Evolutionary conservation across 1,140 invertebrate genomes (phyloP).

Genomic region (Notospermus geniculatus): DNA sequence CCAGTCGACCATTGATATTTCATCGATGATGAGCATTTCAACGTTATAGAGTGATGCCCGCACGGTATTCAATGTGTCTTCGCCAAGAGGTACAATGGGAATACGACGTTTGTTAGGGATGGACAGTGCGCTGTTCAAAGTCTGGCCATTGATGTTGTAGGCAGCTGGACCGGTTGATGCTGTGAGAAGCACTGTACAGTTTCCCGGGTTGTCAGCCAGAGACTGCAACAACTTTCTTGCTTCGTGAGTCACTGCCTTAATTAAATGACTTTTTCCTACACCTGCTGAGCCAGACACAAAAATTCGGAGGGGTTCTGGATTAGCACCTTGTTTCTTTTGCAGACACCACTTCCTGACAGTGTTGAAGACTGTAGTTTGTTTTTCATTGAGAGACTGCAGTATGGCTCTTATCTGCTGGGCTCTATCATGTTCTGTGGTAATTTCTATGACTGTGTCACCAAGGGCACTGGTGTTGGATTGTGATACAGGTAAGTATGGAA

Average conservation of each 20-base stretch:
- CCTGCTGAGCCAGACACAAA: slow-evolving; percentile 20
- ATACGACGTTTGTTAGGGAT: neutral
- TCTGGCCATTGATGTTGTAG: neutral
- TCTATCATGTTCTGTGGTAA: too few relatives aligned
- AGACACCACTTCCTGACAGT: slow-evolving; percentile 17
- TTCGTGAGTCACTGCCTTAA: slow-evolving; percentile 21
- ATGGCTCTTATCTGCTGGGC: neutral
- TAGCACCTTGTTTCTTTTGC: neutral
- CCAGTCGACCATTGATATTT: slow-evolving; percentile 25
- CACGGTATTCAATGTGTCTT: neutral
- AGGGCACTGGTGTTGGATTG: too few relatives aligned
- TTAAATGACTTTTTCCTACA: slow-evolving; percentile 22
- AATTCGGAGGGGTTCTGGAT: slow-evolving; percentile 12
- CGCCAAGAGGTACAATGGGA: neutral
- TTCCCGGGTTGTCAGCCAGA: slow-evolving; percentile 8
- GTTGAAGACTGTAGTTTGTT: slow-evolving; percentile 15
- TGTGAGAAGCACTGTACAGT: slow-evolving; percentile 9
- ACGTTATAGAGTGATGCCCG: neutral
- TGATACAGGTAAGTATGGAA: too few relatives aligned
- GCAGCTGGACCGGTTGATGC: slow-evolving; percentile 3
- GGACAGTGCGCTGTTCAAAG: neutral
- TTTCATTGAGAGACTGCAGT: neutral
- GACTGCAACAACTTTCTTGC: slow-evolving; percentile 13
- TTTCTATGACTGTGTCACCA: neutral
- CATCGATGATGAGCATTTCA: slow-evolving; percentile 23